Conservation (phyloP, 2,888 invertebrate species). For the Sympetrum striolatum region DNA sequence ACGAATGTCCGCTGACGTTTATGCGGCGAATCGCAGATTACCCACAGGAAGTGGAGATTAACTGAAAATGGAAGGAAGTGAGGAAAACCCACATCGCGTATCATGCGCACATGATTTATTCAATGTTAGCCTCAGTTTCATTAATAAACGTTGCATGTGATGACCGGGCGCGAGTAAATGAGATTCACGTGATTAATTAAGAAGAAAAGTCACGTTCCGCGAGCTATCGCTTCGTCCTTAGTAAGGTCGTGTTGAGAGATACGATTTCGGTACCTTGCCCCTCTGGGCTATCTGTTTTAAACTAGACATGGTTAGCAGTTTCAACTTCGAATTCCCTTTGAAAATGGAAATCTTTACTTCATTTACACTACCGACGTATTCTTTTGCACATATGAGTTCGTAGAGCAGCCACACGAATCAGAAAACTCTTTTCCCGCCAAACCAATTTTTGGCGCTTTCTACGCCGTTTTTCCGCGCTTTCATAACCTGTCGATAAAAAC, state of each 20-base stretch:
- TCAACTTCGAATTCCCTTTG: too few relatives aligned
- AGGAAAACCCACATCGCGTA: neutral
- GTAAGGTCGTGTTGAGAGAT: neutral
- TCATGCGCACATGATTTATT: neutral
- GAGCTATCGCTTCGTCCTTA: neutral
- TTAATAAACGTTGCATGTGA: neutral
- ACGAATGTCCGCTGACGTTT: neutral
- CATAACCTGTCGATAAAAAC: too few relatives aligned
- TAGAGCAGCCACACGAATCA: too few relatives aligned
- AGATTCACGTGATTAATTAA: neutral
- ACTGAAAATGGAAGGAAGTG: neutral
- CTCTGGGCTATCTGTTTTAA: too few relatives aligned
- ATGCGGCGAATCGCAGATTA: neutral
- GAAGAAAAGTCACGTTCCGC: neutral
- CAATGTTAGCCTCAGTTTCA: neutral
- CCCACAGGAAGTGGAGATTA: neutral
- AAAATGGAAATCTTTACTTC: too few relatives aligned
- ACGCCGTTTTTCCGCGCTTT: too few relatives aligned
- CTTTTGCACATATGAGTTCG: too few relatives aligned
- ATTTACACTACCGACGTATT: too few relatives aligned
- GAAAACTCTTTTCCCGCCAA: too few relatives aligned
- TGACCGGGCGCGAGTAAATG: neutral
- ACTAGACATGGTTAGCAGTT: too few relatives aligned
- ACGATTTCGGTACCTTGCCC: too few relatives aligned
- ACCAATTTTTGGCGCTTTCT: too few relatives aligned